Base-by-base conservation (phyloP, 2,888 invertebrate species). In the Scrobipalpa costella region DNA sequence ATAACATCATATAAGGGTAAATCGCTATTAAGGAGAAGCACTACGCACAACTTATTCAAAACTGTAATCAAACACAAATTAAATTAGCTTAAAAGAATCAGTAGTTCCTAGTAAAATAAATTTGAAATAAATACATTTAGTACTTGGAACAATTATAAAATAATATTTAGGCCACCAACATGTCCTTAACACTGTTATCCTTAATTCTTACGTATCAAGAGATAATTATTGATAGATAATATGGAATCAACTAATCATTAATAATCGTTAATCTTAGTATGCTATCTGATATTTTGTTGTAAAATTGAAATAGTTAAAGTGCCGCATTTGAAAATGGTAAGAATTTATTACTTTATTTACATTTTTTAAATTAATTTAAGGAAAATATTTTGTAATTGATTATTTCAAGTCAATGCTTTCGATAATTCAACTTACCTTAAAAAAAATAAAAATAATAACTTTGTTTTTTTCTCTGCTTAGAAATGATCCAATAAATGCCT, bases 221-320 rank as follows among this genome's bases (percentile, higher is more conserved):
- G 21, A 52, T 52, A 52, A 21, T 21, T 52, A 27, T 21, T 13
- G 50, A 52, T 52, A 52, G 50, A 52, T 52, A 52, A 52, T 11
- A 17, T 11, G 19, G 7, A 50, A 11, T 27, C 21, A 50, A 13
- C 9, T 21, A 17, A 49, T 49, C 49, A 49, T 21, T 52, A 13
- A 5, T 52, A 13, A 5, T 52, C 21, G 21, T 52, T 52, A 52
- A 21, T 52, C 49, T 52, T 21, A 50, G 17, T 21, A 52, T 52
- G 21, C 21, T 52, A 21, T 21, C 15, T 49, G 21, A 21, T 13
- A 52, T 21, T 27, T 21, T 13, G 19, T 52, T 52, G 13, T 13
- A 27, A 13, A 52, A 3, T 19, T 52, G 9, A 52, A 52, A 27
- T 13, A 9, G 27, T 13, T 3, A 19, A 13, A 21, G 50, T 21